Evolutionary conservation across 2,113 vertebrate species (phyloP).

Genomic region (Rhagologus leucostigma): DNA sequence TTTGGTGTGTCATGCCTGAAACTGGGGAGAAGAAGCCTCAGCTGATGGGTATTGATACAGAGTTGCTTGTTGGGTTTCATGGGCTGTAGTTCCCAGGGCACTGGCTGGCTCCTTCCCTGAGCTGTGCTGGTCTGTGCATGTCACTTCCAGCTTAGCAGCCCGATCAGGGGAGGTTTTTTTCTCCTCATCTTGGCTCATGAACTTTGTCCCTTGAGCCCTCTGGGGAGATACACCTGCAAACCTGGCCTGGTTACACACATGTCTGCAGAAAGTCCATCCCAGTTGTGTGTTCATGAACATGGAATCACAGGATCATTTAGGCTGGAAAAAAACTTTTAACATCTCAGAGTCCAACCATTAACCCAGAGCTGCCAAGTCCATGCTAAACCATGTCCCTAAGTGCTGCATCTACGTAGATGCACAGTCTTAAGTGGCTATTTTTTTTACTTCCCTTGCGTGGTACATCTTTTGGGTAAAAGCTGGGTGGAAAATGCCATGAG

Average conservation of each 20-base stretch:
- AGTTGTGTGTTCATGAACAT: neutral
- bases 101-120: neutral
- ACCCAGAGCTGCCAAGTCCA: neutral
- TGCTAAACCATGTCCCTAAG: neutral
- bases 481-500: neutral
- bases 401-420: neutral
- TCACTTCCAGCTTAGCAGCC: neutral
- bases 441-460: neutral
- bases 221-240: neutral
- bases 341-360: neutral
- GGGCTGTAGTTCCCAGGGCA: neutral
- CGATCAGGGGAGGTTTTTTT: neutral
- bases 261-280: neutral
- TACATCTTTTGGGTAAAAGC: neutral
- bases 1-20: neutral
- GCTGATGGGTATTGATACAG: neutral
- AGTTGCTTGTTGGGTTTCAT: neutral
- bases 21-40: neutral
- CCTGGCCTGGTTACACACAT: neutral
- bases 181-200: neutral
- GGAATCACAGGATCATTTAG: neutral
- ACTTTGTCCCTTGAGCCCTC: neutral
- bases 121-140: neutral
- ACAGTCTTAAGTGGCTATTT: neutral
- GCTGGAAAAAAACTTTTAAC: neutral